Evolutionary conservation across 2,797 vertebrate genomes (phyloP).

Genomic region (Coluber constrictor): DNA sequence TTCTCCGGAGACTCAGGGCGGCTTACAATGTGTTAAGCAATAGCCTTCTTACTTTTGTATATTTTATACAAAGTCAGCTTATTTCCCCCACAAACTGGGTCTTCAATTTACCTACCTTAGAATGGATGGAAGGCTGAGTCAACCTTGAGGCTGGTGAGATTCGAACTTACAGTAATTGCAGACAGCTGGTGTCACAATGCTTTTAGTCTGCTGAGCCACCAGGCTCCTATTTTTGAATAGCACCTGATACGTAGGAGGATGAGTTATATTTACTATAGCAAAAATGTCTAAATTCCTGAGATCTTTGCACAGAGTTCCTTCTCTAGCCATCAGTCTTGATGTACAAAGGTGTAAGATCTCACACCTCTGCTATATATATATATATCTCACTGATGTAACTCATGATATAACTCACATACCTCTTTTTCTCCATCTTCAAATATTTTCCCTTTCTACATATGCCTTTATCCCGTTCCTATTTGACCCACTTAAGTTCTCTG

Average conservation of each 20-base stretch:
- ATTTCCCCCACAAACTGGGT: no score
- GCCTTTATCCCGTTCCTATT: neutral
- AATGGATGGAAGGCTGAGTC: no score
- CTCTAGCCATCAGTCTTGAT: neutral
- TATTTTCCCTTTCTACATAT: neutral
- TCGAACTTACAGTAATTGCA: no score
- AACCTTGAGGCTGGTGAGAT: no score
- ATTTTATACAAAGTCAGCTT: no score
- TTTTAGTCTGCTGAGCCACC: no score
- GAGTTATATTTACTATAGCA: conserved; percentile 32
- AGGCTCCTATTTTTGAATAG: conserved; percentile 10
- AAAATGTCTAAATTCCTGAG: neutral
- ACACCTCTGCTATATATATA: neutral
- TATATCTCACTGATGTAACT: neutral
- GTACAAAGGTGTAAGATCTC: neutral
- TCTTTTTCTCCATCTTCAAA: neutral
- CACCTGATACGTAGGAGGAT: conserved; percentile 52
- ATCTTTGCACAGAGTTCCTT: neutral
- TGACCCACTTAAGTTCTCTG: neutral
- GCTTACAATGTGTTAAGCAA: no score
- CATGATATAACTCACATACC: neutral
- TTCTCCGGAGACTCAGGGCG: no score
- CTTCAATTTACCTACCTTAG: no score
- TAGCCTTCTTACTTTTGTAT: no score
- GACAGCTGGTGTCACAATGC: no score